phyloP scores from a whole-genome alignment of 1,140 invertebrate genomes.

The Campoletis sonorensis region DNA sequence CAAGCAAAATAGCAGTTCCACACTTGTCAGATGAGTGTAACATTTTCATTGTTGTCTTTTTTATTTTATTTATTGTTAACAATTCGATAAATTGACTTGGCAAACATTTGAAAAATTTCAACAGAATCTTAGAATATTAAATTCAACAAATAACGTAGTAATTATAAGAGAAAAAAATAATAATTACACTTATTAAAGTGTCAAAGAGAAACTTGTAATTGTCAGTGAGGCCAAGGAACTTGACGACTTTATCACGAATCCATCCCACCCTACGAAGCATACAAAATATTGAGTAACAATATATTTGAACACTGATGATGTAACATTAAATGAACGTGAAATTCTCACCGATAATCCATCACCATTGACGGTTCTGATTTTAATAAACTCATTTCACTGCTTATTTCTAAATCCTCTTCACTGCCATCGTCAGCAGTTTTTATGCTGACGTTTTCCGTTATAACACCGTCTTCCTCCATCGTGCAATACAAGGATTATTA shows the following conservation, averaged over 20 bases:
- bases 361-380: conserved; percentile 42
- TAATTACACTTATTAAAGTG: conserved; percentile 70
- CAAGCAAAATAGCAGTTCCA: too few relatives aligned
- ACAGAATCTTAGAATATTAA: too few relatives aligned
- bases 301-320: not conserved
- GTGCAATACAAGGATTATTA: not conserved
- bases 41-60: too few relatives aligned
- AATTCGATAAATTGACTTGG: too few relatives aligned
- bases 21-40: too few relatives aligned
- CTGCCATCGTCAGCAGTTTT: conserved; percentile 18
- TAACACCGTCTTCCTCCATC: conserved; percentile 27
- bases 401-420: conserved; percentile 33
- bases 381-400: conserved; percentile 19
- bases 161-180: not conserved
- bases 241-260: conserved; percentile 69
- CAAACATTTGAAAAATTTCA: too few relatives aligned
- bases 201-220: conserved; percentile 63
- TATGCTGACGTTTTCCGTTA: not conserved
- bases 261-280: conserved; percentile 65
- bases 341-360: conserved; percentile 57
- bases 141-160: too few relatives aligned
- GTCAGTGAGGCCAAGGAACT: conserved; percentile 62
- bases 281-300: conserved; percentile 31
- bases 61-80: too few relatives aligned
- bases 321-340: not conserved